Evolutionary conservation across 1,140 invertebrate genomes (phyloP).

Genomic region (Steinernema feltiae): DNA sequence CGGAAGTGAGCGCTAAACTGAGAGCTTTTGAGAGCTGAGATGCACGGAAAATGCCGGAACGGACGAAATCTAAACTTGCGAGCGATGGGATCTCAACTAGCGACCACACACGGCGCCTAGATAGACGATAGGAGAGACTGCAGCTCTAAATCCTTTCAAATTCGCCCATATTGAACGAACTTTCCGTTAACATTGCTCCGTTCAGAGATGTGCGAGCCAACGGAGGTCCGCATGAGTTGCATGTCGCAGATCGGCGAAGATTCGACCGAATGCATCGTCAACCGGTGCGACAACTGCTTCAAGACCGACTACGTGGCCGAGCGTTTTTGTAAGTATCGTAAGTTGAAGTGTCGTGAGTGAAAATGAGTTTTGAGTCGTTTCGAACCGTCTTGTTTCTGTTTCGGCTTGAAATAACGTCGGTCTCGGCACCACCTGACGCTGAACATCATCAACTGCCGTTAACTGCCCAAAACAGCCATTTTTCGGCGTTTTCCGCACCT

Average conservation of each 20-base stretch:
- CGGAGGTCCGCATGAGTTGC: background rate
- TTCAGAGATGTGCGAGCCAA: background rate
- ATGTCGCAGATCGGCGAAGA: background rate
- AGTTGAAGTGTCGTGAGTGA: background rate
- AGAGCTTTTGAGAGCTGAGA: too few relatives aligned
- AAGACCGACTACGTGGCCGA: background rate
- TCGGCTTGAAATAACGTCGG: background rate
- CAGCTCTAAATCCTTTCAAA: too few relatives aligned
- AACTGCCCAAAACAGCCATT: background rate
- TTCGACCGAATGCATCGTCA: slow-evolving; percentile 3
- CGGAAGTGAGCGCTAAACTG: too few relatives aligned
- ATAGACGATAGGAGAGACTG: too few relatives aligned
- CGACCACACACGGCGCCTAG: too few relatives aligned
- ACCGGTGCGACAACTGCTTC: slow-evolving; percentile 7
- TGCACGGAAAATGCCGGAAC: too few relatives aligned
- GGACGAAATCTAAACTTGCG: too few relatives aligned
- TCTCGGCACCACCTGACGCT: too few relatives aligned
- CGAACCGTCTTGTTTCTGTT: background rate
- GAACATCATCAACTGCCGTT: background rate
- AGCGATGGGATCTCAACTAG: too few relatives aligned
- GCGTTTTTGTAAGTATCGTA: background rate
- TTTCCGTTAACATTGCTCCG: background rate
- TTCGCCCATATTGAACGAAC: too few relatives aligned
- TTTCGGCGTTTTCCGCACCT: background rate
- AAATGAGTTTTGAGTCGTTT: background rate